Evolutionary conservation across 2,797 vertebrate genomes (phyloP), one percentile per base, ranked within the genome.

Genomic region (Okamejei kenojei): DNA sequence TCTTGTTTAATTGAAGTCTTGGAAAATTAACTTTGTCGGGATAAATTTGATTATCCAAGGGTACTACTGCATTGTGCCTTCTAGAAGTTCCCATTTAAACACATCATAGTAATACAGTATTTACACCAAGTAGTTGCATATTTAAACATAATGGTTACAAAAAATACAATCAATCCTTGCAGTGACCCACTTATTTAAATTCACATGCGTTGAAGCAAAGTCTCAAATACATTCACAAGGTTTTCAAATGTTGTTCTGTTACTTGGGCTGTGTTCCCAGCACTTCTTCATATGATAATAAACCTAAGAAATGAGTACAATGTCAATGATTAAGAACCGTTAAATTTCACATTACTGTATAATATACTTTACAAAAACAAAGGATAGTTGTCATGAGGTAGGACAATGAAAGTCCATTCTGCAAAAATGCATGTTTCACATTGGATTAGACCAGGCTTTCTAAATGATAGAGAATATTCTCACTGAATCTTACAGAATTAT

Each of bases 261-360:
- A 0, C 97, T 96, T 0, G 98, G 98, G 7, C 94, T 94, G 15
- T 96, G 96, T 93, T 98, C 98, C 99, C 99, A 99, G 95, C 99
- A 99, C 93, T 94, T 97, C 94, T 95, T 96, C 98, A 99, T 99
- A 95, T 98, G 97, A n/a, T 97, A 96, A 93, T 99, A 98, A 94
- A 99, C 97, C 99, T 98, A 84, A 19, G 94, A 32, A 45, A 54
- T 82, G 93, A 8, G 38, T 4, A 26, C 9, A 81, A 82, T 61
- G 93, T 5, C n/a, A 86, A 32, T 63, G 15, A 65, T 26, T 63
- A 86, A 63, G 61, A 29, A 61, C 1, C 63, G 54, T 61, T 54
- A 84, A 23, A 58, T 58, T 84, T 45, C 35, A 0, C 78, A 45
- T 21, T 19, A 19, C 35, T 54, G 17, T 21, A 1, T 54, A 21